Conservation (phyloP, 2,888 invertebrate genomes). For the Lepidochrysops patricia region DNA sequence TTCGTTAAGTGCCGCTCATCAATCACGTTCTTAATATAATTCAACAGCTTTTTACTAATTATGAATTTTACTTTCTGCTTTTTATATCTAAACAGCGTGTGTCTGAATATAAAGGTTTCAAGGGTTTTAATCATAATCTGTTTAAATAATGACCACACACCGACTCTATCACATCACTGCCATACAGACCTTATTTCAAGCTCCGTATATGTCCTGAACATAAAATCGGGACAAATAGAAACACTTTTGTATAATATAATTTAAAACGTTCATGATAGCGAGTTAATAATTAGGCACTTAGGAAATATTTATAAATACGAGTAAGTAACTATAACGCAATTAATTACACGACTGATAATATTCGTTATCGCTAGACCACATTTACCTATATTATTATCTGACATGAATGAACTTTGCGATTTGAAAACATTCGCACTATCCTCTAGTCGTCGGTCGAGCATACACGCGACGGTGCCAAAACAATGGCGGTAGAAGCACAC, state of each 20-base stretch:
- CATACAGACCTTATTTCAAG: too few relatives aligned
- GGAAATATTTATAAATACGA: neutral
- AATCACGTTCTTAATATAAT: neutral
- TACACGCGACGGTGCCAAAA: neutral
- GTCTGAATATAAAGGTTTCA: too few relatives aligned
- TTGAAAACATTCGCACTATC: neutral
- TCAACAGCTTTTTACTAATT: neutral
- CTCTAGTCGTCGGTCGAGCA: neutral
- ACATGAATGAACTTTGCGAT: neutral
- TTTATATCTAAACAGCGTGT: neutral
- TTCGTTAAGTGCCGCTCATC: neutral
- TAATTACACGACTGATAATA: neutral
- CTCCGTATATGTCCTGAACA: too few relatives aligned
- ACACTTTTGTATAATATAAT: neutral
- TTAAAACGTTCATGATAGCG: neutral
- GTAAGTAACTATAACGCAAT: too few relatives aligned
- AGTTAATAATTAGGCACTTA: neutral
- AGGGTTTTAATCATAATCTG: too few relatives aligned
- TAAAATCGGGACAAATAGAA: neutral
- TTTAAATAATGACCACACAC: too few relatives aligned
- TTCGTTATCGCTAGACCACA: neutral
- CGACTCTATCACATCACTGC: too few relatives aligned
- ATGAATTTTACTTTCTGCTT: neutral
- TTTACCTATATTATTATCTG: neutral
- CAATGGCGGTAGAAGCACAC: conserved; percentile 23